These are phyloP conservation scores for Lasioglossum albipes DNA, from an alignment of 1,140 invertebrate species.

Conservation along the genomic window DNA sequence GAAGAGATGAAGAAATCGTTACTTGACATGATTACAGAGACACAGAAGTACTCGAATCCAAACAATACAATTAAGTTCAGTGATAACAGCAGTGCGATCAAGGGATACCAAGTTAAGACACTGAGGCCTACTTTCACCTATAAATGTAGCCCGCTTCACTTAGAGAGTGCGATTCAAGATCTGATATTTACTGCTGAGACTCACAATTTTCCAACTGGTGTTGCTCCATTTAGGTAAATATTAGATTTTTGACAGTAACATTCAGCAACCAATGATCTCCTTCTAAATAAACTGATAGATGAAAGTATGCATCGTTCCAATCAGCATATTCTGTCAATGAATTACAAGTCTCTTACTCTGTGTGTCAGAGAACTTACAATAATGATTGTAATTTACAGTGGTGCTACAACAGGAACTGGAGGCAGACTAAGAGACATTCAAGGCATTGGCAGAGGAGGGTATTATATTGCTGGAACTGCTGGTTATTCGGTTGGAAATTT, in stretches of 20 bases:
- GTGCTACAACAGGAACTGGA: conserved; percentile 97
- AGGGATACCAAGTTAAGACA: conserved; percentile 87
- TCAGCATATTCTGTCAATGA: too few species aligned
- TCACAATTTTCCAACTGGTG: conserved; percentile 98
- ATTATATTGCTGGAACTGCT: conserved; percentile 96
- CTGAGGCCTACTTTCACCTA: conserved; percentile 83
- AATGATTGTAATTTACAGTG: conserved; percentile 82
- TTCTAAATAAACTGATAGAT: too few species aligned
- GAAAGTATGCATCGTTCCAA: too few species aligned
- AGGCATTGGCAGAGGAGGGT: conserved; percentile 93
- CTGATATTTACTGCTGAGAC: conserved; percentile 99
- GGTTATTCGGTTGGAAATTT: conserved; percentile 98
- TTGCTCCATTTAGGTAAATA: conserved; percentile 88
- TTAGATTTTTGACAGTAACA: not conserved
- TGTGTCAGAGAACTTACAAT: not conserved
- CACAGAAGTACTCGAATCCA: conserved; percentile 90
- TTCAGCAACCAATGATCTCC: too few species aligned
- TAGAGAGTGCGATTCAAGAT: conserved; percentile 85
- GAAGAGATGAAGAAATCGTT: conserved; percentile 88
- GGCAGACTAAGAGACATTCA: conserved; percentile 97
- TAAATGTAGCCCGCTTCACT: conserved; percentile 84
- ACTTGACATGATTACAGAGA: conserved; percentile 95
- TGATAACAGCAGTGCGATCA: conserved; percentile 98
- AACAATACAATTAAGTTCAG: conserved; percentile 99
- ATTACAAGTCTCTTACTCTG: too few species aligned